Percentiles rank a stretch among this genome's conserved stretches.
phyloP scores from a whole-genome alignment of 2,113 vertebrate genomes.

The Azemiops feae region DNA sequence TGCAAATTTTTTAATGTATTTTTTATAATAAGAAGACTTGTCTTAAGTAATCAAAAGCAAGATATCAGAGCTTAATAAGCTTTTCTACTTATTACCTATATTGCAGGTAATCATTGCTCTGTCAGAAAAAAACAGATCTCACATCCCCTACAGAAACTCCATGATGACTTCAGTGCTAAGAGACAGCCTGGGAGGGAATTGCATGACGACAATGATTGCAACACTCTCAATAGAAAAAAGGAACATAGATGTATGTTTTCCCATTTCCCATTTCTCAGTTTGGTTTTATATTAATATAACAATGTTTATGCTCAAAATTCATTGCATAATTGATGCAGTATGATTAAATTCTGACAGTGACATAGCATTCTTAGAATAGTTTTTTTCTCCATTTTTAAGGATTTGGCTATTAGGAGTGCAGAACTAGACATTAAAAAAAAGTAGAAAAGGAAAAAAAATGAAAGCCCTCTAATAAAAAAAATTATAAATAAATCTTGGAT shows the following conservation, averaged over 20 bases:
- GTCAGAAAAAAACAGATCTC: constrained; percentile 88
- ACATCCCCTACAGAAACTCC: constrained; percentile 96
- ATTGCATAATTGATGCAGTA: neutral
- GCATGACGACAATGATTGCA: constrained; percentile 96
- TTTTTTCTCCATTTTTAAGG: neutral
- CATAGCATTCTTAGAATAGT: neutral
- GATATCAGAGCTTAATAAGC: neutral
- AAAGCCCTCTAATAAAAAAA: neutral
- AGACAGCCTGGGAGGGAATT: constrained; percentile 96
- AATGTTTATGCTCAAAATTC: constrained; percentile 9
- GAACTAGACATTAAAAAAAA: neutral
- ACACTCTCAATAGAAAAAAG: constrained; percentile 85
- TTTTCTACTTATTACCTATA: neutral
- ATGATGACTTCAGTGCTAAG: constrained; percentile 97
- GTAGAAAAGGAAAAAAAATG: neutral
- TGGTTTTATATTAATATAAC: constrained; percentile 11
- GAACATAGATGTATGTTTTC: constrained; percentile 81
- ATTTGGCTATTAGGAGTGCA: neutral
- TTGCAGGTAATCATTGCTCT: constrained; percentile 93
- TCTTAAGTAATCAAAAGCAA: neutral
- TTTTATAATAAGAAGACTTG: neutral
- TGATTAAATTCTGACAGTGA: neutral
- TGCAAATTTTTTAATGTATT: neutral
- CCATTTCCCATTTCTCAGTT: constrained; percentile 17
- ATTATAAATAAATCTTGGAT: neutral